These are phyloP conservation scores for Apamea anceps DNA, from an alignment of 2,888 invertebrate genomes.

Conservation along the genomic window DNA sequence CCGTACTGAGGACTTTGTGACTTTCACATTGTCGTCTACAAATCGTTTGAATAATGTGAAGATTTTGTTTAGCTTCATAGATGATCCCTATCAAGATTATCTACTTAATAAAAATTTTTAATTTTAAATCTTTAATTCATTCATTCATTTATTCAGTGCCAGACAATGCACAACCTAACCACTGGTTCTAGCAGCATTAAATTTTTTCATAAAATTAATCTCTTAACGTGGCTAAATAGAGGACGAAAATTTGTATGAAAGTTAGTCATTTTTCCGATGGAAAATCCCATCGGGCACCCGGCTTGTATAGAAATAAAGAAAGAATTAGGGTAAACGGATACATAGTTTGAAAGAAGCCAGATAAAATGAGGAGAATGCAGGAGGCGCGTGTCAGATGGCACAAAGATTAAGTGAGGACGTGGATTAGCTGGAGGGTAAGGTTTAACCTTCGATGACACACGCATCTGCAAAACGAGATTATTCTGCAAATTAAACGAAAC, in stretches of 20 bases:
- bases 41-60: constrained; percentile 56
- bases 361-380: constrained; percentile 41
- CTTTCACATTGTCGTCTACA: constrained; percentile 45
- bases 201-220: neutral
- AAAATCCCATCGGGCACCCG: neutral
- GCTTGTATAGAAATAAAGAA: constrained; percentile 29
- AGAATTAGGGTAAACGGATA: constrained; percentile 27
- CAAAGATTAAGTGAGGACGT: constrained; percentile 55
- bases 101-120: neutral
- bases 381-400: constrained; percentile 36
- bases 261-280: neutral
- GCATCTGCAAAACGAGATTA: neutral
- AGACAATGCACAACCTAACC: neutral
- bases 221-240: neutral
- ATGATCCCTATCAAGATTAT: neutral
- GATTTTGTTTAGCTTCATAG: constrained; percentile 41
- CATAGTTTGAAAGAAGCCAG: constrained; percentile 30
- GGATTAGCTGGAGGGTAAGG: constrained; percentile 48
- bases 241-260: neutral
- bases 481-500: neutral
- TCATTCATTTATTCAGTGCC: neutral
- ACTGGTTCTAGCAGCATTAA: neutral
- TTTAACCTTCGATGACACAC: constrained; percentile 26
- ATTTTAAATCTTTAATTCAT: neutral
- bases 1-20: constrained; percentile 47